Percentiles rank a stretch among this genome's conserved stretches.
phyloP scores from a whole-genome alignment of 2,888 invertebrate genomes.

The Leistus spinibarbis region DNA sequence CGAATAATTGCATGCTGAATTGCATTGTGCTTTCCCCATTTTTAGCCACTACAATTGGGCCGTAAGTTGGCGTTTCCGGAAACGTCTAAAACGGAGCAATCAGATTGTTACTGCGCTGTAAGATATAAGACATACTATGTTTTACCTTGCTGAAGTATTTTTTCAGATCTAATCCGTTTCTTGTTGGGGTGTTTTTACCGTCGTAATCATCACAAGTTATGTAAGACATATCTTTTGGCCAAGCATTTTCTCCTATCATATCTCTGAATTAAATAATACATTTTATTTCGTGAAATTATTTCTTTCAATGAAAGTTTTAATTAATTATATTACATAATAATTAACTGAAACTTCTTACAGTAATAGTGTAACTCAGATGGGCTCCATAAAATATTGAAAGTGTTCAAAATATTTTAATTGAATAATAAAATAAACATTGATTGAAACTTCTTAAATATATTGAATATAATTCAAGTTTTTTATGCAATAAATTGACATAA shows the following conservation, averaged over 20 bases:
- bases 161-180: slow-evolving; percentile 70
- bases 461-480: no score
- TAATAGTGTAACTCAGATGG: no score
- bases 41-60: slow-evolving; percentile 65
- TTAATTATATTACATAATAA: no score
- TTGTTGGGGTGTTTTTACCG: slow-evolving; percentile 75
- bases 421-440: no score
- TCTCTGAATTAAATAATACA: slow-evolving; percentile 59
- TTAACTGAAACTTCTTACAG: no score
- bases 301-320: no score
- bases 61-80: slow-evolving; percentile 72
- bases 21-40: slow-evolving; percentile 79
- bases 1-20: slow-evolving; percentile 73
- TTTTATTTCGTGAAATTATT: no score
- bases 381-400: no score
- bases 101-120: neutral
- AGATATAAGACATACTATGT: neutral
- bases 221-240: slow-evolving; percentile 75
- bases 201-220: slow-evolving; percentile 80
- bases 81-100: slow-evolving; percentile 46
- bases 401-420: neutral
- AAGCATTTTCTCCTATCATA: slow-evolving; percentile 72
- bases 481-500: no score
- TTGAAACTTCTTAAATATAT: no score
- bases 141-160: slow-evolving; percentile 70